Evolutionary conservation across 1,140 invertebrate species (phyloP).

Genomic region (Pseudomyrmex flavicornis): DNA sequence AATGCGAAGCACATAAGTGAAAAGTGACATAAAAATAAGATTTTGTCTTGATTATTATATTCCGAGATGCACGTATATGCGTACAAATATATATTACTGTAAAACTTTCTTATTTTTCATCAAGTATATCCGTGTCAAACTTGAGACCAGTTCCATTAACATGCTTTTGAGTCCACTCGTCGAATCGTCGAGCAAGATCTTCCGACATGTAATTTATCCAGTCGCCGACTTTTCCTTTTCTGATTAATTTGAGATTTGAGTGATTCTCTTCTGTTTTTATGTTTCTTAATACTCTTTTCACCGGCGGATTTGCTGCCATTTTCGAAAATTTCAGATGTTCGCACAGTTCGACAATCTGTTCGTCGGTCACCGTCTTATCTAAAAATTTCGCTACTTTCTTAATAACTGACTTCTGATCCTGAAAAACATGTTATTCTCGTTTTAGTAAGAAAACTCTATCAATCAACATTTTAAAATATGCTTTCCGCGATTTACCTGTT

Average conservation of each 20-base stretch:
- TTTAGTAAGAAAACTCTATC: not conserved
- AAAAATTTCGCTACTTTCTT: constrained; percentile 91
- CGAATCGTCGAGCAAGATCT: constrained; percentile 89
- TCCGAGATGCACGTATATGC: too few species aligned
- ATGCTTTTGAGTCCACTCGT: constrained; percentile 90
- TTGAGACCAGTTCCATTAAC: constrained; percentile 87
- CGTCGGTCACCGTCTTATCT: constrained; percentile 87
- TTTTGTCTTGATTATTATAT: too few species aligned
- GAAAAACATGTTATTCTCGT: constrained; percentile 47
- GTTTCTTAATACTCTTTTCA: constrained; percentile 88
- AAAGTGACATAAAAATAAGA: too few species aligned
- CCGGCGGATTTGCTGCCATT: constrained; percentile 92
- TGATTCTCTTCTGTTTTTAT: constrained; percentile 84
- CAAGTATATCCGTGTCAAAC: constrained; percentile 83
- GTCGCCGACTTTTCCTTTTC: constrained; percentile 93
- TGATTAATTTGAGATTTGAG: constrained; percentile 89
- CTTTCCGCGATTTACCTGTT: constrained; percentile 82
- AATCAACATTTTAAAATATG: not conserved
- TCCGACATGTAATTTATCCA: constrained; percentile 93
- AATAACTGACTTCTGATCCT: constrained; percentile 88
- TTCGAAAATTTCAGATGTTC: constrained; percentile 92
- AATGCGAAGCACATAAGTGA: too few species aligned
- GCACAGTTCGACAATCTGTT: constrained; percentile 88
- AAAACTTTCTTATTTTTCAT: constrained; percentile 48
- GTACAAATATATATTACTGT: not conserved